These are phyloP conservation scores for Anabacerthia variegaticeps DNA, from an alignment of 2,797 vertebrate genomes.

Conservation along the genomic window DNA sequence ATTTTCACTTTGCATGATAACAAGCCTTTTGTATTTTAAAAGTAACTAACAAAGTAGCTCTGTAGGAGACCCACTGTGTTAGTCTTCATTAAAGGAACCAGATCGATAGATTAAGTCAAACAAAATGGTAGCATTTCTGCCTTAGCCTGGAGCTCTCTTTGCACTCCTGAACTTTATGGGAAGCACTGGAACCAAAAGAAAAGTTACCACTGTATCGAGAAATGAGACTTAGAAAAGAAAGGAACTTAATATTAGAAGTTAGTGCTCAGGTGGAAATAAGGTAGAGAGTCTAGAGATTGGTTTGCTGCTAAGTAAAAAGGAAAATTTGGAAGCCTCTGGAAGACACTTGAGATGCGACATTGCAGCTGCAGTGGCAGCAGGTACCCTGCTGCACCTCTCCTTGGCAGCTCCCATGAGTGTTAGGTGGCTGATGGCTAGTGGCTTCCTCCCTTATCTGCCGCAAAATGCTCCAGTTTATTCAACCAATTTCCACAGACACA, in stretches of 20 bases:
- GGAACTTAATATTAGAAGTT: not conserved
- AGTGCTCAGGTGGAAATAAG: not conserved
- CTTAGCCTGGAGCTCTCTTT: not conserved
- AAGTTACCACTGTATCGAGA: not conserved
- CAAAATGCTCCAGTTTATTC: not conserved
- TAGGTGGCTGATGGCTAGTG: not conserved
- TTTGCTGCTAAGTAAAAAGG: not conserved
- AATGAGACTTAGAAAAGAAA: not conserved
- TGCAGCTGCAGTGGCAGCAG: not conserved
- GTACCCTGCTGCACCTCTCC: rapidly evolving
- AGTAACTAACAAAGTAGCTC: not conserved
- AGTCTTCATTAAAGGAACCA: not conserved
- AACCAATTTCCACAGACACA: not conserved
- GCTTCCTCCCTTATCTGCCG: not conserved
- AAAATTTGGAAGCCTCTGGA: not conserved
- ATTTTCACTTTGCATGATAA: constrained; percentile 8
- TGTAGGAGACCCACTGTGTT: not conserved
- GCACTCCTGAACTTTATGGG: not conserved
- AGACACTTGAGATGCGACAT: not conserved
- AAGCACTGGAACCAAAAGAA: not conserved
- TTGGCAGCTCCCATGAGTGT: not conserved
- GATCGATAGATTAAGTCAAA: not conserved
- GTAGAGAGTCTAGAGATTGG: not conserved
- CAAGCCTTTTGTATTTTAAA: not conserved
- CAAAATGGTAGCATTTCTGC: not conserved